Percentiles rank a stretch among this genome's conserved stretches.
These are phyloP conservation scores for Epinephelus lanceolatus DNA, from an alignment of 2,113 vertebrate species.

Conservation along the genomic window DNA sequence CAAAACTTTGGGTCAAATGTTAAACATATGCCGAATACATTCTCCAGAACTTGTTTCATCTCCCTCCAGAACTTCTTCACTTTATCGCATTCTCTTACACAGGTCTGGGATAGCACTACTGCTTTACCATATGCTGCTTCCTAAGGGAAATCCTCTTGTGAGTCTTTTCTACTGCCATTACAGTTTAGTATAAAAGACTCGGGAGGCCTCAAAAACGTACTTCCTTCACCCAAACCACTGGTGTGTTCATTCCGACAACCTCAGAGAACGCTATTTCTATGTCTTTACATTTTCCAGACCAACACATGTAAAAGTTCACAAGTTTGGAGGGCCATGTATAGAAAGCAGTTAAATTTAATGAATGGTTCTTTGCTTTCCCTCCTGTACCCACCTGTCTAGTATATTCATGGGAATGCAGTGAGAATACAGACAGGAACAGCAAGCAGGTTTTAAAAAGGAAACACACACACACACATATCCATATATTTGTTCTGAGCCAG, in stretches of 20 bases:
- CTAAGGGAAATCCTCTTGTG: too few species aligned
- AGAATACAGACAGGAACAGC: background rate
- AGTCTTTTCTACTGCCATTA: too few species aligned
- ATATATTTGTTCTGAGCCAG: background rate
- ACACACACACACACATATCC: background rate
- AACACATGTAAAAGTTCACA: conserved; percentile 5
- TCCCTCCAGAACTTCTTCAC: too few species aligned
- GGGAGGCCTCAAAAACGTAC: too few species aligned
- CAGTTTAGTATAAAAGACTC: too few species aligned
- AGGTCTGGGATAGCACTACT: too few species aligned
- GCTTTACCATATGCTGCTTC: too few species aligned
- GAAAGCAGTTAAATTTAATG: conserved; percentile 36
- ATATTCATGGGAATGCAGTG: background rate
- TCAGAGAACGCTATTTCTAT: background rate
- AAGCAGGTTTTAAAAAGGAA: conserved; percentile 5
- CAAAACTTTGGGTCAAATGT: too few species aligned
- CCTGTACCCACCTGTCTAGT: conserved; percentile 6
- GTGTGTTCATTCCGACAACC: background rate
- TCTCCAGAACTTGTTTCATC: too few species aligned
- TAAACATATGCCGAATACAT: too few species aligned
- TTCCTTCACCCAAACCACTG: too few species aligned
- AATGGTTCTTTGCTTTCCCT: background rate
- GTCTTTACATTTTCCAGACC: background rate
- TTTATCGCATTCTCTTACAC: too few species aligned
- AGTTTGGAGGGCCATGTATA: background rate